These are phyloP conservation scores for Pithys albifrons DNA, from an alignment of 2,113 vertebrate genomes.

Conservation along the genomic window DNA sequence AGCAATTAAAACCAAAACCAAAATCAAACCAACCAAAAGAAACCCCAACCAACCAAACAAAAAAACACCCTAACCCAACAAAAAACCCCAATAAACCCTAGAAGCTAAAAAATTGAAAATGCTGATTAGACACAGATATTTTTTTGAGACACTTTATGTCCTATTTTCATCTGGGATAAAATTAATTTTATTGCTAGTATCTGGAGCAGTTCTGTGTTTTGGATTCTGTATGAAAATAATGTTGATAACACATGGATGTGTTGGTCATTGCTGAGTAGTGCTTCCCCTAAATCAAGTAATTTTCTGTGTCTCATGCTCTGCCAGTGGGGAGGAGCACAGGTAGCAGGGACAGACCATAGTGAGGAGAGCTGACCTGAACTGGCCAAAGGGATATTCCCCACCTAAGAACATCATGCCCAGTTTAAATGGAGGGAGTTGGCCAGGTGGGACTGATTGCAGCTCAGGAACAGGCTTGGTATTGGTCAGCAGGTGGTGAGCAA, in stretches of 20 bases:
- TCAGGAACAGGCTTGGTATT: too few species aligned
- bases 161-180: neutral
- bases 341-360: neutral
- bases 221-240: neutral
- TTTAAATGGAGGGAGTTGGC: neutral
- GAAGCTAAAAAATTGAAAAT: neutral
- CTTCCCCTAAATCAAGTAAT: neutral
- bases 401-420: neutral
- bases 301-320: neutral
- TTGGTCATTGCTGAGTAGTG: neutral
- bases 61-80: too few species aligned
- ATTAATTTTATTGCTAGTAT: neutral
- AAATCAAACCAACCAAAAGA: neutral
- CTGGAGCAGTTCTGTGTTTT: neutral
- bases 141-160: neutral
- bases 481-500: neutral
- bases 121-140: neutral
- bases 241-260: neutral
- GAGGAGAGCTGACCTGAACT: neutral
- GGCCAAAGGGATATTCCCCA: neutral
- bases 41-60: neutral
- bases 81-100: neutral
- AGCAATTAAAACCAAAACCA: neutral
- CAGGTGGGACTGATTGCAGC: too few species aligned
- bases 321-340: neutral